phyloP scores from a whole-genome alignment of 2,797 vertebrate species.

The Simalia tracyae region DNA sequence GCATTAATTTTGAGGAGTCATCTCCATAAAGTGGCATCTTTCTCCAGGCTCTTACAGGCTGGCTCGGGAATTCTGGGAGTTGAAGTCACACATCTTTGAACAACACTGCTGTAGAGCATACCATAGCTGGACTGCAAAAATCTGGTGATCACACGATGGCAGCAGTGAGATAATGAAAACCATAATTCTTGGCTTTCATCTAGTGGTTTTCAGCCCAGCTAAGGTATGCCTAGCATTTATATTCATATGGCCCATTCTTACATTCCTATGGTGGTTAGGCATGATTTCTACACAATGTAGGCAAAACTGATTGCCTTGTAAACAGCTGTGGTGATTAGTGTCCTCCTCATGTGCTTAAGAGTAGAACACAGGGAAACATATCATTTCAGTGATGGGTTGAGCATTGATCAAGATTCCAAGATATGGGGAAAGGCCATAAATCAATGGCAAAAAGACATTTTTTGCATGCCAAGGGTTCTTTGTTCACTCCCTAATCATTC shows the following conservation, averaged over 20 bases:
- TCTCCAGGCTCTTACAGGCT: neutral
- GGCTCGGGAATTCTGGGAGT: neutral
- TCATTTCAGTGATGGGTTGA: neutral
- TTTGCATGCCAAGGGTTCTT: neutral
- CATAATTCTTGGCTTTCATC: neutral
- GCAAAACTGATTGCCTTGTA: neutral
- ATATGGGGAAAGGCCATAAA: neutral
- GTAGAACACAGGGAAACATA: neutral
- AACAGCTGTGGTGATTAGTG: neutral
- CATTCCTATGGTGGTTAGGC: neutral
- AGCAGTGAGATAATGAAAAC: neutral
- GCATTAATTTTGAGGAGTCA: neutral
- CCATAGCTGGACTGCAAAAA: neutral
- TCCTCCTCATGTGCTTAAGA: neutral
- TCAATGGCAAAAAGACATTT: neutral
- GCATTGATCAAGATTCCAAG: neutral
- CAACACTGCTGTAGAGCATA: neutral
- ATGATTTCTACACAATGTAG: neutral
- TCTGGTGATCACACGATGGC: neutral
- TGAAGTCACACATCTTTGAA: neutral
- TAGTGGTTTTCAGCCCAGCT: neutral
- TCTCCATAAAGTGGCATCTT: neutral
- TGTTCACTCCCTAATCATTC: neutral
- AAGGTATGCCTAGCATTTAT: neutral
- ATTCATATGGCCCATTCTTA: neutral